Base-by-base conservation (phyloP, 1,140 invertebrate species). In the Papilio polytes region DNA sequence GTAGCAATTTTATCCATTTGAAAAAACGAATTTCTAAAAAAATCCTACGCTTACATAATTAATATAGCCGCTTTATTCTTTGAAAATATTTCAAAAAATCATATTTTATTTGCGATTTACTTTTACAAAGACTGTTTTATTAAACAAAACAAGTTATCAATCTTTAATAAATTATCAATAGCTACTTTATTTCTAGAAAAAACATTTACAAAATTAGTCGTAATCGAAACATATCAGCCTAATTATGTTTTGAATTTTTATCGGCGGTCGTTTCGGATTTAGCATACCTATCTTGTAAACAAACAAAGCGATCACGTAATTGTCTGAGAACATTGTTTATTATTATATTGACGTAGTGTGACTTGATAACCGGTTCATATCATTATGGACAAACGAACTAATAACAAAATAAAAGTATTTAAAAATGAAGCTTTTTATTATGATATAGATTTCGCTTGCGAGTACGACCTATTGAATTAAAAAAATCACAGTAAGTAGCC, bases 331-430 rank as follows among this genome's bases (percentile, higher is more conserved):
- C 53, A 63, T 63, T 20, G 6, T 26, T 26, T 12, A 13, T 26
- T 63, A 63, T 26, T 26, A 3, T 13, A 26, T 9, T 63, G 22
- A 26, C 59, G 22, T 22, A 63, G 7, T 63, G 56, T n/a, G n/a
- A 56, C 53, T 56, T 56, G 53, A 56, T 56, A 56, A 56, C 53
- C 53, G 18, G n/a, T 56, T 56, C n/a, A 56, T 56, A 9, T 56
- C 18, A 56, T 20, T 51, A 51, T 41, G 36, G 46, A n/a, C 7
- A 41, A 41, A 41, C 36, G 36, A n/a, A 56, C n/a, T 56, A 63
- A 63, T 63, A 63, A 26, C 59, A 63, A 22, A 26, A 26, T 7
- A 22, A 63, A 12, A 26, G 8, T 63, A 63, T 12, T 2, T 4
- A 66, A 66, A 26, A 13, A 26, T 48, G 0, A 12, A 48, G 9